Conservation (phyloP, 2,113 vertebrate species). For the Heloderma charlesbogerti region DNA sequence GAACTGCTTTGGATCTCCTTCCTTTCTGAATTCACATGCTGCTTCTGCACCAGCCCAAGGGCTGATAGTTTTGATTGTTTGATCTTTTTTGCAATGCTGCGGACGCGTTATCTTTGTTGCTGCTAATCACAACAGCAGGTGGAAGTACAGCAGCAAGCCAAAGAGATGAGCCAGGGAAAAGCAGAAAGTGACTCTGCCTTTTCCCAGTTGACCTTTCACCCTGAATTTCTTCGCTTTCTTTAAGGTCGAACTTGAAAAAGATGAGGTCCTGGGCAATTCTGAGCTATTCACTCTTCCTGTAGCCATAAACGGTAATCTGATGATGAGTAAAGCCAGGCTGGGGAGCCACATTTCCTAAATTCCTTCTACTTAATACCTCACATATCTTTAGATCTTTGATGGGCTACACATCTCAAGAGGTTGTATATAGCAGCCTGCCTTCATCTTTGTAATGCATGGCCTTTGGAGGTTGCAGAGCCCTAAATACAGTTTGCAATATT, state of each 20-base stretch:
- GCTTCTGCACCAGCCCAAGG: background rate
- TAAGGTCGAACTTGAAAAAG: background rate
- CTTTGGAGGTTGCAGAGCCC: background rate
- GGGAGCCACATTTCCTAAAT: slow-evolving; percentile 18
- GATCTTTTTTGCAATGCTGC: background rate
- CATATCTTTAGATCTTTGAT: slow-evolving; percentile 4
- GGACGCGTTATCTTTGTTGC: background rate
- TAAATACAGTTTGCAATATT: background rate
- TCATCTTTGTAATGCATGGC: slow-evolving; percentile 4
- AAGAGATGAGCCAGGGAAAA: background rate
- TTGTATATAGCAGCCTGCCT: background rate
- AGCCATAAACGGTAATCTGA: background rate
- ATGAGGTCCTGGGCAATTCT: background rate
- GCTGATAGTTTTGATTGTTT: background rate
- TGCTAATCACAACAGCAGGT: background rate
- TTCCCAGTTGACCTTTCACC: background rate
- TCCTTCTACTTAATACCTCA: background rate
- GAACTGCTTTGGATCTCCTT: background rate
- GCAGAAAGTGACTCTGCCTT: background rate
- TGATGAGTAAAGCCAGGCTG: background rate
- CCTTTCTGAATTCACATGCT: background rate
- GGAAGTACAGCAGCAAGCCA: background rate
- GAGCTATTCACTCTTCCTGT: background rate
- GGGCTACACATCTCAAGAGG: background rate
- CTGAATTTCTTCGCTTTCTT: slow-evolving; percentile 20